A percentile compares a stretch with the other conserved stretches of the same genome.
phyloP scores from a whole-genome alignment of 2,888 invertebrate genomes.

The Plagodis pulveraria region DNA sequence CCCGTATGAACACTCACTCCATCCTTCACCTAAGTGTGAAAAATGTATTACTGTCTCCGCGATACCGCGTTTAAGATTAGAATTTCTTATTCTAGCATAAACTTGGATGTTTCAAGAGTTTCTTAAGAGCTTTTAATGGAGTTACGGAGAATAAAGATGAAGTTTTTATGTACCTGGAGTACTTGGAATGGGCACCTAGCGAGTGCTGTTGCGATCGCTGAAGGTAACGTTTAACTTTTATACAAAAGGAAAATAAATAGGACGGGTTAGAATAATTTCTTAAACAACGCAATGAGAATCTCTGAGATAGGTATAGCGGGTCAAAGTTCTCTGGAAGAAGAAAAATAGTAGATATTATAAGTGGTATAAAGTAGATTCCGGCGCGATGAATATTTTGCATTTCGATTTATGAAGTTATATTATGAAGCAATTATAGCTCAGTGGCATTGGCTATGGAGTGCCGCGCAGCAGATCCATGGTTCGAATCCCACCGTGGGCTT shows the following conservation, averaged over 20 bases:
- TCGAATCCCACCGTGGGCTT: too few species aligned
- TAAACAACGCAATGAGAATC: not conserved
- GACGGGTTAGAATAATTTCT: not conserved
- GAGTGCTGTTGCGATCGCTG: slow-evolving; percentile 13
- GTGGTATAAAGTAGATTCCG: too few species aligned
- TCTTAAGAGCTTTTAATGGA: slow-evolving; percentile 31
- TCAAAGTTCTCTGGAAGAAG: not conserved
- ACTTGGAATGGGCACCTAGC: slow-evolving; percentile 11
- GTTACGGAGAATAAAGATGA: slow-evolving; percentile 23
- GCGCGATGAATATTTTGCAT: too few species aligned
- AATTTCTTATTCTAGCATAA: slow-evolving; percentile 29
- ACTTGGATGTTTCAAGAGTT: slow-evolving; percentile 28
- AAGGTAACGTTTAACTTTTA: slow-evolving; percentile 9
- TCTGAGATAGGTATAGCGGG: too few species aligned
- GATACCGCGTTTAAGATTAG: slow-evolving; percentile 24
- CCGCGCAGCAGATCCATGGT: too few species aligned
- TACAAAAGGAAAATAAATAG: slow-evolving; percentile 6
- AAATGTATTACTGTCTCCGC: slow-evolving; percentile 19
- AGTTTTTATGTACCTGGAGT: slow-evolving; percentile 22
- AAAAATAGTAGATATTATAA: too few species aligned
- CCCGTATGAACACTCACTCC: slow-evolving; percentile 12
- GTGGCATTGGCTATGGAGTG: too few species aligned
- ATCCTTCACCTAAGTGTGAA: slow-evolving; percentile 9
- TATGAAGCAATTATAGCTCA: too few species aligned
- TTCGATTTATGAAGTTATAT: too few species aligned